Evolutionary conservation across 2,113 vertebrate genomes (phyloP).

Genomic region (Rhinichthys klamathensis): DNA sequence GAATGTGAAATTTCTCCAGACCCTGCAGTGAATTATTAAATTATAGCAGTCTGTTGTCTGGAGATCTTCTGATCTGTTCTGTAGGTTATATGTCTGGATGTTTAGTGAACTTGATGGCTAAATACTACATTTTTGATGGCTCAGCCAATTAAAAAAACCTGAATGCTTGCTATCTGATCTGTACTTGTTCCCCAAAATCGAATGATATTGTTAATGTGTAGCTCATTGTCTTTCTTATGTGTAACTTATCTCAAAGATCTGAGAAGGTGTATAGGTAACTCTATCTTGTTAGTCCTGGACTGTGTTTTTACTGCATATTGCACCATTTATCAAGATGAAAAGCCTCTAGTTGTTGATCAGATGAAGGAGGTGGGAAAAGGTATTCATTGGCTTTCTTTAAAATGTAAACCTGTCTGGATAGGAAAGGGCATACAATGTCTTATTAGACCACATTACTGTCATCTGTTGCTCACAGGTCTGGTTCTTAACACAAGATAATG

Average conservation of each 20-base stretch:
- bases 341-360: not conserved
- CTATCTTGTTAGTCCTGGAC: not conserved
- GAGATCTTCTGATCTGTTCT: conserved; percentile 4
- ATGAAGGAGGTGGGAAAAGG: not conserved
- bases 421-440: not conserved
- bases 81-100: not conserved
- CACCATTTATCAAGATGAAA: conserved; percentile 13
- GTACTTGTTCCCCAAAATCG: not conserved
- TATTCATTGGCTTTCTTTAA: not conserved
- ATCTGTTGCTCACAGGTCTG: not conserved
- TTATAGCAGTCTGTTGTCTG: conserved; percentile 25
- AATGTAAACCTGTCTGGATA: conserved; percentile 6
- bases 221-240: not conserved
- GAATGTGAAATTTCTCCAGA: conserved; percentile 33
- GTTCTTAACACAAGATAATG: conserved; percentile 3
- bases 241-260: not conserved
- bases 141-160: not conserved
- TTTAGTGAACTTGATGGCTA: not conserved
- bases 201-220: not conserved
- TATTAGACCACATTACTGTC: conserved; percentile 18
- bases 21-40: conserved; percentile 37
- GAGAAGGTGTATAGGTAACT: not conserved
- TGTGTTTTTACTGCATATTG: not conserved
- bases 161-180: not conserved
- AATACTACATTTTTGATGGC: conserved; percentile 4